A percentile compares a stretch with the other conserved stretches of the same genome.
phyloP scores from a whole-genome alignment of 2,797 vertebrate genomes.

The Otolemur crassicaudatus region DNA sequence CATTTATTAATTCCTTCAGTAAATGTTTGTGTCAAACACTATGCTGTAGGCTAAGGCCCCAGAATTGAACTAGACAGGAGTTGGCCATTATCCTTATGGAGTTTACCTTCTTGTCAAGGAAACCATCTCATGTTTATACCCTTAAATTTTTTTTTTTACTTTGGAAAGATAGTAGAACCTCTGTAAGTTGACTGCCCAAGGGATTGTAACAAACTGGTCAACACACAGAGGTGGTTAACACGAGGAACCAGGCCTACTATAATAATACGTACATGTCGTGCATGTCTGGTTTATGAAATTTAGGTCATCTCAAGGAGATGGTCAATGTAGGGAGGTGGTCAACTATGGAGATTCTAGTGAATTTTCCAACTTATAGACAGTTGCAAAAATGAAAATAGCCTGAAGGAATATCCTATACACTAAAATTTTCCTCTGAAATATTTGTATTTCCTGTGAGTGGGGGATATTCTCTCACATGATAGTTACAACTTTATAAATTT shows the following conservation, averaged over 20 bases:
- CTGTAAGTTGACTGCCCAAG: too few relatives aligned
- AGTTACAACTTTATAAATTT: not conserved
- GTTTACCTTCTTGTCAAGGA: not conserved
- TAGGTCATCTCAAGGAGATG: too few relatives aligned
- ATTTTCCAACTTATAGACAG: not conserved
- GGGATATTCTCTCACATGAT: not conserved
- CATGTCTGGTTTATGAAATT: too few relatives aligned
- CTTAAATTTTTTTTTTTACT: not conserved
- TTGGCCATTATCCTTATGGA: not conserved
- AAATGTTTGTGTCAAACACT: not conserved
- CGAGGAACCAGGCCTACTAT: too few relatives aligned
- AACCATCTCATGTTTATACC: not conserved
- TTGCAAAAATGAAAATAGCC: not conserved
- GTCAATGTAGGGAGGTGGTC: too few relatives aligned
- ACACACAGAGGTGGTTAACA: too few relatives aligned
- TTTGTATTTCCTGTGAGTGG: slow-evolving; percentile 13
- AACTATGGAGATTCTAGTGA: too few relatives aligned
- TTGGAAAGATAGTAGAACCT: not conserved
- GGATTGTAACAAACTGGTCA: too few relatives aligned
- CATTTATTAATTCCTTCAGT: not conserved
- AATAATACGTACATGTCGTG: too few relatives aligned
- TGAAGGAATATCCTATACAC: not conserved
- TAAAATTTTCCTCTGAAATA: not conserved
- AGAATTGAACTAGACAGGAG: not conserved
- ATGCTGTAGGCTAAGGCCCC: not conserved